Evolutionary conservation across 2,797 vertebrate genomes (phyloP).

Genomic region (Notolepis coatsorum): DNA sequence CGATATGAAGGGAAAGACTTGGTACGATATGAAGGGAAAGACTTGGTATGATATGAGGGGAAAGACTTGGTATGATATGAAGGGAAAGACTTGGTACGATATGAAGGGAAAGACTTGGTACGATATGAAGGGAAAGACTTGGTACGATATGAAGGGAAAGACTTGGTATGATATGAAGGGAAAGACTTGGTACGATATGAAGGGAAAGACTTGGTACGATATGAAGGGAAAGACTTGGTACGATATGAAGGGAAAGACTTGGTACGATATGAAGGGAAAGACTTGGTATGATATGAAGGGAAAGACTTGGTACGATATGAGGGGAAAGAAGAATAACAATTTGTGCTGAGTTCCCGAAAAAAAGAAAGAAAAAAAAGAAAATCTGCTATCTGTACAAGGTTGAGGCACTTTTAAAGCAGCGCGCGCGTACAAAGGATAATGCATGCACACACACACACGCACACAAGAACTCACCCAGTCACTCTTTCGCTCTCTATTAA

Average conservation of each 20-base stretch:
- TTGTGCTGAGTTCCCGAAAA: slow-evolving; percentile 39
- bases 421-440: slow-evolving; percentile 61
- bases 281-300: slow-evolving; percentile 37
- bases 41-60: slow-evolving; percentile 37
- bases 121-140: slow-evolving; percentile 33
- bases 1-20: slow-evolving; percentile 33
- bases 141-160: slow-evolving; percentile 34
- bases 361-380: slow-evolving; percentile 30
- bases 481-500: slow-evolving; percentile 17
- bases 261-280: slow-evolving; percentile 34
- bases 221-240: slow-evolving; percentile 27
- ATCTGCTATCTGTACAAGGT: slow-evolving; percentile 65
- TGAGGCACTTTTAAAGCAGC: slow-evolving; percentile 81
- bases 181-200: slow-evolving; percentile 35
- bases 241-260: slow-evolving; percentile 33
- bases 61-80: slow-evolving; percentile 35
- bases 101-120: slow-evolving; percentile 27
- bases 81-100: slow-evolving; percentile 30
- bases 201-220: slow-evolving; percentile 30
- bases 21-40: slow-evolving; percentile 34
- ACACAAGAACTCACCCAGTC: slow-evolving; percentile 1
- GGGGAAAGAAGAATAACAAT: slow-evolving; percentile 14
- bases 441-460: slow-evolving; percentile 15
- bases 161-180: slow-evolving; percentile 37
- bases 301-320: slow-evolving; percentile 34